Conservation (phyloP, 2,797 vertebrate species). For the Trichosurus vulpecula region DNA sequence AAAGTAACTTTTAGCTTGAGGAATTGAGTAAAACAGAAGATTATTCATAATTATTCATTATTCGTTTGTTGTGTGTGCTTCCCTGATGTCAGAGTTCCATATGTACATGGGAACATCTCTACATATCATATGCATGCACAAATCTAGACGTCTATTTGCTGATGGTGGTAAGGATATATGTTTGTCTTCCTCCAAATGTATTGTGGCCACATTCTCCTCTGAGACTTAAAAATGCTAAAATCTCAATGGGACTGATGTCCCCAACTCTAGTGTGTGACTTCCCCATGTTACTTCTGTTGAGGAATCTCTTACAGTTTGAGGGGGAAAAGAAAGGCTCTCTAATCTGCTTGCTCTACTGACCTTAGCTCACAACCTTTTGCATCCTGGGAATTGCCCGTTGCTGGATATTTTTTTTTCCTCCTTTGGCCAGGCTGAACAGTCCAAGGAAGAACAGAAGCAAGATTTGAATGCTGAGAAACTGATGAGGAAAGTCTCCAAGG, state of each 20-base stretch:
- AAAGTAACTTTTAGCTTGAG: neutral
- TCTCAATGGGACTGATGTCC: neutral
- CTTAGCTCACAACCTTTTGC: neutral
- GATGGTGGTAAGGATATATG: neutral
- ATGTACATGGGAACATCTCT: neutral
- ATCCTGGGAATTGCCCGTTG: neutral
- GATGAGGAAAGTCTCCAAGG: conserved; percentile 89
- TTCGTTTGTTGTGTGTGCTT: neutral
- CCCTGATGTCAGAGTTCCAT: neutral
- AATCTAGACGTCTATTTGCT: neutral
- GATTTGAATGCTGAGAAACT: conserved; percentile 87
- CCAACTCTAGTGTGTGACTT: neutral
- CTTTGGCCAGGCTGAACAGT: conserved; percentile 86
- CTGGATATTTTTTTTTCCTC: conserved; percentile 19
- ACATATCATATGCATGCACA: neutral
- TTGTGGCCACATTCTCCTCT: neutral
- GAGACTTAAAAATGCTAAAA: neutral
- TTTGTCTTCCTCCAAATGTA: neutral
- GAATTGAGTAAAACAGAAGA: neutral
- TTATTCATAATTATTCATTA: neutral
- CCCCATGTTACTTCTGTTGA: neutral
- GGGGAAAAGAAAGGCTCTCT: neutral
- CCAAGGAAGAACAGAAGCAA: conserved; percentile 87
- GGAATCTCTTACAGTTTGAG: neutral
- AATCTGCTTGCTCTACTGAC: neutral